A percentile compares a stretch with the other conserved stretches of the same genome.
Evolutionary conservation across 1,140 invertebrate genomes (phyloP).

Genomic region (Drosophila insularis): DNA sequence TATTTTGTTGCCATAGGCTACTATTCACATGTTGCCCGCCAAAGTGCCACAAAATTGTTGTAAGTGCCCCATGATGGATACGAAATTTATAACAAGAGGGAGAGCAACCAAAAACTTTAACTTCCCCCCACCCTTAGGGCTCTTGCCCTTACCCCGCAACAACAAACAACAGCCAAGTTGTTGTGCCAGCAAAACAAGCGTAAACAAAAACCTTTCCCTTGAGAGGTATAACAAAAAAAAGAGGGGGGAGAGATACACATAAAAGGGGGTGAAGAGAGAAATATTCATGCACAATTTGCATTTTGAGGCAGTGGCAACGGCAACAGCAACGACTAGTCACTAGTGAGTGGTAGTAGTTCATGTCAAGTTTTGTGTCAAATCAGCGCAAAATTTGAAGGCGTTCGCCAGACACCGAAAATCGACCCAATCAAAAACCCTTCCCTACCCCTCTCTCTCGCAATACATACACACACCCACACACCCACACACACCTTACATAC

Average conservation of each 20-base stretch:
- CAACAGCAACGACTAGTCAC: slow-evolving; percentile 20
- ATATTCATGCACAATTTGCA: slow-evolving; percentile 70
- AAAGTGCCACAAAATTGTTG: slow-evolving; percentile 70
- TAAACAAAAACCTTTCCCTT: slow-evolving; percentile 62
- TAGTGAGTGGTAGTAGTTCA: slow-evolving; percentile 22
- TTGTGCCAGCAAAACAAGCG: slow-evolving; percentile 57
- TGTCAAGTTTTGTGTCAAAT: slow-evolving; percentile 77
- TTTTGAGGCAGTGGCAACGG: slow-evolving; percentile 45
- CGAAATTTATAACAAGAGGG: slow-evolving; percentile 68
- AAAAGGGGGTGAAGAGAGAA: slow-evolving; percentile 1
- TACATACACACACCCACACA: not conserved
- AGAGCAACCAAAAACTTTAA: slow-evolving; percentile 35
- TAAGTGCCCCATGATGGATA: slow-evolving; percentile 65
- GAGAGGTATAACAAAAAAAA: slow-evolving; percentile 4
- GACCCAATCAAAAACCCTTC: slow-evolving; percentile 6
- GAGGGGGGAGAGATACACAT: not conserved
- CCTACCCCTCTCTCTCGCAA: not conserved
- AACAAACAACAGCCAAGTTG: slow-evolving; percentile 28
- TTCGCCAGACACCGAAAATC: slow-evolving; percentile 42
- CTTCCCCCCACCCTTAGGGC: slow-evolving; percentile 1
- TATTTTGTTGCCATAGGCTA: slow-evolving; percentile 61
- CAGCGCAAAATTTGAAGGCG: slow-evolving; percentile 69
- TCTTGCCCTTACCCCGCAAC: not conserved
- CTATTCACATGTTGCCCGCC: slow-evolving; percentile 58
- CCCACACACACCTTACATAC: not conserved